phyloP scores from a whole-genome alignment of 2,888 invertebrate species.

The Nemoura dubitans region DNA sequence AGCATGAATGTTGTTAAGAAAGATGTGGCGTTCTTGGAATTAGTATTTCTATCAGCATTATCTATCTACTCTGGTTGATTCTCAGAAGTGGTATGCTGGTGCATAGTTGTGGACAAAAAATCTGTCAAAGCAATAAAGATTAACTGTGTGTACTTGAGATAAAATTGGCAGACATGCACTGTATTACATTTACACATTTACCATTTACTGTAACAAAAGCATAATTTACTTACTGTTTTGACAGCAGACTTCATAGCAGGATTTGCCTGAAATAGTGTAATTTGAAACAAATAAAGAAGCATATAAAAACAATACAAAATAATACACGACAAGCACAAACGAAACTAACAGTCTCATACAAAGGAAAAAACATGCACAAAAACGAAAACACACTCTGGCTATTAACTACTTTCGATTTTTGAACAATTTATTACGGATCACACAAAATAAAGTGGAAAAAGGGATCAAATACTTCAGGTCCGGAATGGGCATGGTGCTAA shows the following conservation, averaged over 20 bases:
- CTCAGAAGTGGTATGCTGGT: too few relatives aligned
- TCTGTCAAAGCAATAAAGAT: too few relatives aligned
- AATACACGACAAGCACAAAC: not conserved
- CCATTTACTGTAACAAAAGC: too few relatives aligned
- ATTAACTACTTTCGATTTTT: not conserved
- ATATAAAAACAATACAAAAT: conserved; percentile 48
- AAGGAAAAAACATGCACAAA: conserved; percentile 41
- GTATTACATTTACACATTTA: too few relatives aligned
- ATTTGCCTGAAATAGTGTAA: conserved; percentile 79
- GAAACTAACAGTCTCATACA: conserved; percentile 43
- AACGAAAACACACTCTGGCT: not conserved
- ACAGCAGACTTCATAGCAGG: conserved; percentile 94
- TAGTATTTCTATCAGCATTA: too few relatives aligned
- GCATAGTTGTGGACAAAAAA: too few relatives aligned
- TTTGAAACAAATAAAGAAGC: conserved; percentile 47
- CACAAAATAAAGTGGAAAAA: not conserved
- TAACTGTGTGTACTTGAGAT: too few relatives aligned
- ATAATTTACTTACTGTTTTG: conserved; percentile 86
- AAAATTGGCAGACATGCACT: too few relatives aligned
- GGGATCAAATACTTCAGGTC: not conserved
- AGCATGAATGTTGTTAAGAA: too few relatives aligned
- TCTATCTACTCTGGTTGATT: too few relatives aligned
- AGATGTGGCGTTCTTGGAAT: too few relatives aligned
- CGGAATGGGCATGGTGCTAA: not conserved
- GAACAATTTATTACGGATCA: not conserved